phyloP scores from a whole-genome alignment of 2,113 vertebrate genomes.

The Terrapene triunguis region DNA sequence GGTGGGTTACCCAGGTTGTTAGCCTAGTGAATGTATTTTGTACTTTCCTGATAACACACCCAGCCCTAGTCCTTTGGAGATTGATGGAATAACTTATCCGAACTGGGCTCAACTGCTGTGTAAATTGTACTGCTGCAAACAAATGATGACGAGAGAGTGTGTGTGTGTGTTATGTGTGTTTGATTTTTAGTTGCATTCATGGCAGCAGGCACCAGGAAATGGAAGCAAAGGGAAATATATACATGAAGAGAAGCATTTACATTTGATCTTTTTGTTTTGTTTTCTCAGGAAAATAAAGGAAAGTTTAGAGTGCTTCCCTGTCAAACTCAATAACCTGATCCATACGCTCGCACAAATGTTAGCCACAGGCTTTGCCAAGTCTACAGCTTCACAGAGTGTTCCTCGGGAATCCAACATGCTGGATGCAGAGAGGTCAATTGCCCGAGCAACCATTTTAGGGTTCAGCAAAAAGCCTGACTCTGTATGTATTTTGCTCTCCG shows the following conservation, averaged over 20 bases:
- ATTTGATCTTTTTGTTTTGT: neutral
- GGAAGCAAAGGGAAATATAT: neutral
- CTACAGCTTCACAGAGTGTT: slow-evolving; percentile 18
- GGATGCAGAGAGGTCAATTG: slow-evolving; percentile 15
- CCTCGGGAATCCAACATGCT: slow-evolving; percentile 51
- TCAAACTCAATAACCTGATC: slow-evolving; percentile 91
- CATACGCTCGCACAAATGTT: slow-evolving; percentile 85
- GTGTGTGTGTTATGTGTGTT: neutral
- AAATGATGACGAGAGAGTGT: no score
- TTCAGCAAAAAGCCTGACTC: slow-evolving; percentile 50
- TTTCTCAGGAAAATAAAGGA: slow-evolving; percentile 90
- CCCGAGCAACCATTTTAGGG: slow-evolving; percentile 57
- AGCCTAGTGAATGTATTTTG: neutral
- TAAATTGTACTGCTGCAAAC: neutral
- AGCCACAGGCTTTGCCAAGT: slow-evolving; percentile 40
- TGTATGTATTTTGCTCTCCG: neutral
- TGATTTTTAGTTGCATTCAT: neutral
- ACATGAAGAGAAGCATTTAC: neutral
- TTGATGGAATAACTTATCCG: neutral
- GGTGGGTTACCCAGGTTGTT: neutral
- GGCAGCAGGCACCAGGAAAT: neutral
- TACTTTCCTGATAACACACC: neutral
- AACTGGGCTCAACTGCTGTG: neutral
- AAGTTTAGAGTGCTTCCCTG: slow-evolving; percentile 89
- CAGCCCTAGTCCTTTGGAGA: neutral